Evolutionary conservation across 1,140 invertebrate genomes (phyloP).

Genomic region (Drosophila arizonae): DNA sequence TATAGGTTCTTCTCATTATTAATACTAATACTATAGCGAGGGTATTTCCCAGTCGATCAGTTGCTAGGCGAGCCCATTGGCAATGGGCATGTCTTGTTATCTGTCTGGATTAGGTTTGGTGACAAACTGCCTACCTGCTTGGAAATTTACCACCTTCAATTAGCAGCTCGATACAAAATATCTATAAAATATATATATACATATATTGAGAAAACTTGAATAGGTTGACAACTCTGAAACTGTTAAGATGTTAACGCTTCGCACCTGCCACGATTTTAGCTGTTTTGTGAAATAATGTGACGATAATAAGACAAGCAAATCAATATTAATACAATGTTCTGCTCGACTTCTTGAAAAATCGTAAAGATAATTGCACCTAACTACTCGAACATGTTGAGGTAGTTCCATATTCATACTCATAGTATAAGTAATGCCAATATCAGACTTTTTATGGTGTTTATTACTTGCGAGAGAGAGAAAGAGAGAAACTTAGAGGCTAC

Average conservation of each 20-base stretch:
- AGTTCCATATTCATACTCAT: slow-evolving; percentile 38
- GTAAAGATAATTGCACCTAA: slow-evolving; percentile 62
- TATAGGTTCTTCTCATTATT: no score
- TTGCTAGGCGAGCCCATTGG: not conserved
- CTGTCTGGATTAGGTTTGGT: slow-evolving; percentile 52
- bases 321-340: slow-evolving; percentile 9
- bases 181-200: not conserved
- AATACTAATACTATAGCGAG: no score
- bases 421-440: not conserved
- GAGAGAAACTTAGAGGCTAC: no score
- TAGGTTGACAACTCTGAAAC: slow-evolving; percentile 38
- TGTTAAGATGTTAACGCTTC: slow-evolving; percentile 17
- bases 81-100: slow-evolving; percentile 32
- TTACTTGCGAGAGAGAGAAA: not conserved
- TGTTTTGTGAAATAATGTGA: slow-evolving; percentile 32
- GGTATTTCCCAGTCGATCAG: no score
- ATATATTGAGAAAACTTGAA: not conserved
- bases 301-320: slow-evolving; percentile 9
- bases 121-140: slow-evolving; percentile 15
- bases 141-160: slow-evolving; percentile 1
- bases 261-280: slow-evolving; percentile 31
- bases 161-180: slow-evolving; percentile 4
- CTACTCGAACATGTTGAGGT: slow-evolving; percentile 67
- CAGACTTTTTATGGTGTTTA: slow-evolving; percentile 28
- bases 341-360: slow-evolving; percentile 53